These are phyloP conservation scores for Chrysolina haemoptera DNA, from an alignment of 2,888 invertebrate genomes.

Conservation along the genomic window DNA sequence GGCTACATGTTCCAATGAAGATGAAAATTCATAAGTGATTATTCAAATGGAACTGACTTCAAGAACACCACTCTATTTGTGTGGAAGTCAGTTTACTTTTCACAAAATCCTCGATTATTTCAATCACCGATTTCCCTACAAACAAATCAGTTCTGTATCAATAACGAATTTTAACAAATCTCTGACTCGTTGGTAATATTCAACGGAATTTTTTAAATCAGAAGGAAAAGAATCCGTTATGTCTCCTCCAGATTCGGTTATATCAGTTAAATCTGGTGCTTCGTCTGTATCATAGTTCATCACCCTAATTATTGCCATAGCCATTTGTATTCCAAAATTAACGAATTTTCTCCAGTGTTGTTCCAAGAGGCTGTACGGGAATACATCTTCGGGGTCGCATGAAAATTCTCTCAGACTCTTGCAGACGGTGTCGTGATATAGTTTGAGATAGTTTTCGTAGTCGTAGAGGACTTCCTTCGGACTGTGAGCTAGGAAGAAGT, in stretches of 20 bases:
- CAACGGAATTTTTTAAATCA: not conserved
- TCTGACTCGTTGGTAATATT: not conserved
- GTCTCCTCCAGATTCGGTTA: not conserved
- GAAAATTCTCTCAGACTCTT: slow-evolving; percentile 47
- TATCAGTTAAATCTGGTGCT: not conserved
- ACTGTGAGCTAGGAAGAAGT: slow-evolving; percentile 59
- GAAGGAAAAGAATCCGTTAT: not conserved
- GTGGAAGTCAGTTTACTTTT: too few relatives aligned
- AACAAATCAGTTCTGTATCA: not conserved
- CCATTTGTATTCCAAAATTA: slow-evolving; percentile 21
- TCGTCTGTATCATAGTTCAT: not conserved
- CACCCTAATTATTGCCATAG: not conserved
- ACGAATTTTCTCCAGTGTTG: slow-evolving; percentile 33
- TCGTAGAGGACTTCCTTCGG: slow-evolving; percentile 33
- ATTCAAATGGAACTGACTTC: too few relatives aligned
- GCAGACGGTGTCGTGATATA: slow-evolving; percentile 58
- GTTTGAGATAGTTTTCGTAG: slow-evolving; percentile 53
- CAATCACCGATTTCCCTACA: too few relatives aligned
- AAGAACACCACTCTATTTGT: too few relatives aligned
- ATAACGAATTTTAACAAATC: not conserved
- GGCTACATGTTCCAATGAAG: too few relatives aligned
- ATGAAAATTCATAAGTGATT: too few relatives aligned
- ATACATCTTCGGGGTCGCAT: too few relatives aligned
- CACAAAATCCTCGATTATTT: too few relatives aligned
- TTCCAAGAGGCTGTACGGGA: slow-evolving; percentile 32